Evolutionary conservation across 2,888 invertebrate genomes (phyloP), one percentile per base, ranked within the genome.

Genomic region (Drosophila dives): DNA sequence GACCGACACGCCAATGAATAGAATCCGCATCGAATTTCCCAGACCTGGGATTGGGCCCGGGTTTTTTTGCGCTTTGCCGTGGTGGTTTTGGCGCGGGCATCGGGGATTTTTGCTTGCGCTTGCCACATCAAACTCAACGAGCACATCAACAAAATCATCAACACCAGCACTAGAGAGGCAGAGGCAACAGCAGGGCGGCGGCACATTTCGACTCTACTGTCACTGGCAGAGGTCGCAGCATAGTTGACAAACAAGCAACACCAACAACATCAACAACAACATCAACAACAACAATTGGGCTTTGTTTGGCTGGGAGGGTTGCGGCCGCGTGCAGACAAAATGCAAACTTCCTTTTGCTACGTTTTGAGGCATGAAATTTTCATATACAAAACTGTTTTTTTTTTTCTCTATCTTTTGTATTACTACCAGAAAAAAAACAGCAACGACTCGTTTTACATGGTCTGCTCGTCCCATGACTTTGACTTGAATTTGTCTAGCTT

Each of bases 191-290:
- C 67, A 76, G 80, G 67, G 75, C 59, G 75, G 72, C 59, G 75
- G 72, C 59, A 71, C 64, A 64, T 48, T 66, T 54, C 62, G 71
- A 65, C 65, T 51, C 59, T 64, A 32, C 55, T 20, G 69, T 49
- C 55, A 66, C 75, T 65, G 75, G 63, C 73, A 80, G 81, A 80
- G 74, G 80, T 78, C 78, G 73, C 81, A 66, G 70, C 78, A 64
- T 65, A 90, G 91, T 91, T 92, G 92, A 91, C 92, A 92, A 92
- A 92, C 92, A 92, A 91, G 91, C 91, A 88, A 92, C 91, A 91
- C 91, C 91, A 90, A 76, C 61, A 77, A 45, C 63, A 77, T 65
- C 70, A 76, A 72, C 91, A 88, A 91, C 91, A 91, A 91, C 91
- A 90, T 75, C 61, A 77, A 49, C 63, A 77, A 67, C 70, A 76